A percentile compares a stretch with the other conserved stretches of the same genome.
These are phyloP conservation scores for Pseudorasbora parva DNA, from an alignment of 2,113 vertebrate genomes.

Conservation along the genomic window DNA sequence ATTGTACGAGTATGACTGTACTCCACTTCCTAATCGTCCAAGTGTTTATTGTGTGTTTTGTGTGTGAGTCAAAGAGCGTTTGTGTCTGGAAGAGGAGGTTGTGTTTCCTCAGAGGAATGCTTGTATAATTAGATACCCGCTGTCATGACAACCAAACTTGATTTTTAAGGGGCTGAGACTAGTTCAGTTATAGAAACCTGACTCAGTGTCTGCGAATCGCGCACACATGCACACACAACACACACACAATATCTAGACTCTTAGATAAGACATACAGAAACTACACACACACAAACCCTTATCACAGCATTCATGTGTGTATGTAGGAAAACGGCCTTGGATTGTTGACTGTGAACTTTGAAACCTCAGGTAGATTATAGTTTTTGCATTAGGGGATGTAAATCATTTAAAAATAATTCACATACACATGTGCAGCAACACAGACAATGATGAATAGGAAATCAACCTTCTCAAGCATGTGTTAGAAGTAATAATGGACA, in stretches of 20 bases:
- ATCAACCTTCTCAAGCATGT: neutral
- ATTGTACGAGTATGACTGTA: neutral
- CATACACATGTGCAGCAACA: neutral
- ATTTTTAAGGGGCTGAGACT: constrained; percentile 67
- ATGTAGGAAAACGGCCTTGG: constrained; percentile 5
- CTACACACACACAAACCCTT: neutral
- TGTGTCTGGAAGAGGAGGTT: constrained; percentile 41
- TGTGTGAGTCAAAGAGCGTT: constrained; percentile 9
- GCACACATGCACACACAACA: neutral
- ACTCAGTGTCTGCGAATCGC: constrained; percentile 68
- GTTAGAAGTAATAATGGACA: neutral
- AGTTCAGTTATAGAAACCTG: constrained; percentile 70
- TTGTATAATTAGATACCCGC: constrained; percentile 73
- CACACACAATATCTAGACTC: constrained; percentile 37
- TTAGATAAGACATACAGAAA: constrained; percentile 2
- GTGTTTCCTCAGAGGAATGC: constrained; percentile 67
- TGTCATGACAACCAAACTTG: constrained; percentile 74
- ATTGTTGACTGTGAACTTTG: constrained; percentile 23
- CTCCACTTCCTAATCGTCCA: neutral
- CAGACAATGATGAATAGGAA: neutral
- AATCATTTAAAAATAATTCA: neutral
- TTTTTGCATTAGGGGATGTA: neutral
- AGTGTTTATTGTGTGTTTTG: constrained; percentile 22
- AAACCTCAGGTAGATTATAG: neutral
- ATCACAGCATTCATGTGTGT: neutral